Conservation (phyloP, 2,113 vertebrate species). For the Callipepla californica region DNA sequence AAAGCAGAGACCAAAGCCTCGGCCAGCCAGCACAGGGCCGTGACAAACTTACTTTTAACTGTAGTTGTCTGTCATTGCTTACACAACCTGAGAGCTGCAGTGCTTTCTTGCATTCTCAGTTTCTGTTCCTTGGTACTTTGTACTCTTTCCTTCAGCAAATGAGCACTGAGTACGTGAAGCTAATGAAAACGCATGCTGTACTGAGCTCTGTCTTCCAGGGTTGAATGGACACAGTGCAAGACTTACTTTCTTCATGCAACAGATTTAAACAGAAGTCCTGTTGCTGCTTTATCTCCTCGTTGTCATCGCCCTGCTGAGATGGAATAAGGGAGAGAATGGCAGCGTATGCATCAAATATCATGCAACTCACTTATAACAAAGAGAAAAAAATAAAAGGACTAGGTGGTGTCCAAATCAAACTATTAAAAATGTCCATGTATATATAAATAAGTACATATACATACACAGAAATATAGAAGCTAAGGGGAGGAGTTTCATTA, state of each 20-base stretch:
- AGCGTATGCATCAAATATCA: not conserved
- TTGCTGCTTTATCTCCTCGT: not conserved
- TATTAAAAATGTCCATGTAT: not conserved
- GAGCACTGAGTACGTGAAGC: not conserved
- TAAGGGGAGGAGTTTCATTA: not conserved
- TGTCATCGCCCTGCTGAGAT: not conserved
- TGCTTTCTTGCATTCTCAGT: not conserved
- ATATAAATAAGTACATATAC: not conserved
- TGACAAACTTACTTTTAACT: not conserved
- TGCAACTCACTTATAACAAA: not conserved
- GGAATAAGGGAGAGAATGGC: not conserved
- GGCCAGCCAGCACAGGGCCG: fast-evolving
- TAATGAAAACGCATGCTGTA: not conserved
- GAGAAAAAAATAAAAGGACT: not conserved
- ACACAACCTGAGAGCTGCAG: not conserved
- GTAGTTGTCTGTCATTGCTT: not conserved
- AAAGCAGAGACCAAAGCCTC: fast-evolving
- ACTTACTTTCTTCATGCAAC: not conserved
- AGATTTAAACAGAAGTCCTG: not conserved
- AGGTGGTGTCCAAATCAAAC: not conserved
- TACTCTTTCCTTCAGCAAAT: not conserved
- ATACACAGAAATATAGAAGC: not conserved
- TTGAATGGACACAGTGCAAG: not conserved
- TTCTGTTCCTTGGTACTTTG: not conserved
- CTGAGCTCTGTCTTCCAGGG: not conserved